phyloP scores from a whole-genome alignment of 1,140 invertebrate species.

The Homarus americanus region DNA sequence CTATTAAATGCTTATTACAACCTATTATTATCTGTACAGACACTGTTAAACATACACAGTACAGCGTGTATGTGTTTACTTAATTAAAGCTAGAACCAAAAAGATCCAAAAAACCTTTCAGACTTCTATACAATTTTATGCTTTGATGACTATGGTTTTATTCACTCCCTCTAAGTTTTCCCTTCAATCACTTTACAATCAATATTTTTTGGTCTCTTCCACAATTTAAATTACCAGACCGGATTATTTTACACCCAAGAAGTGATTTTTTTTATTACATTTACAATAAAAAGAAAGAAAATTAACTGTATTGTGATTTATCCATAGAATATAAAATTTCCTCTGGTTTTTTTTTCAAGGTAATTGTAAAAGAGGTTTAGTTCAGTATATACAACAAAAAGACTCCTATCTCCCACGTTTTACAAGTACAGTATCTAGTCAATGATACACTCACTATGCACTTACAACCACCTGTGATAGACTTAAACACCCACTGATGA shows the following conservation, averaged over 20 bases:
- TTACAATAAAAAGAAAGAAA: background rate
- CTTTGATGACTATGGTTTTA: too few species aligned
- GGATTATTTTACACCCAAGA: background rate
- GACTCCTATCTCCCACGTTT: background rate
- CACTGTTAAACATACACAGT: background rate
- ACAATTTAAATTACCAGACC: background rate
- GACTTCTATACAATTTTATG: background rate
- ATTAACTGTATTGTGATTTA: background rate
- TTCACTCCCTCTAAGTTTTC: too few species aligned
- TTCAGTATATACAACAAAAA: background rate
- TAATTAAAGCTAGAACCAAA: conserved; percentile 8
- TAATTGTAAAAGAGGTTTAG: background rate
- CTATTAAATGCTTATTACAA: conserved; percentile 3
- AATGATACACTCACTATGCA: background rate
- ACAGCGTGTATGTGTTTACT: background rate
- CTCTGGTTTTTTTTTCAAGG: background rate
- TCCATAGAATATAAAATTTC: background rate
- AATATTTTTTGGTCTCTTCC: background rate
- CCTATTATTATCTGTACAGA: background rate
- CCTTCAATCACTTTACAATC: too few species aligned
- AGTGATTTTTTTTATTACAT: background rate
- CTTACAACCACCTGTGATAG: background rate
- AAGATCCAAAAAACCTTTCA: conserved; percentile 6
- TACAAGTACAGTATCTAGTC: background rate
- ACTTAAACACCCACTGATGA: too few species aligned